A percentile compares a stretch with the other conserved stretches of the same genome.
Evolutionary conservation across 1,140 invertebrate species (phyloP).

Genomic region (Drepana arcuata): DNA sequence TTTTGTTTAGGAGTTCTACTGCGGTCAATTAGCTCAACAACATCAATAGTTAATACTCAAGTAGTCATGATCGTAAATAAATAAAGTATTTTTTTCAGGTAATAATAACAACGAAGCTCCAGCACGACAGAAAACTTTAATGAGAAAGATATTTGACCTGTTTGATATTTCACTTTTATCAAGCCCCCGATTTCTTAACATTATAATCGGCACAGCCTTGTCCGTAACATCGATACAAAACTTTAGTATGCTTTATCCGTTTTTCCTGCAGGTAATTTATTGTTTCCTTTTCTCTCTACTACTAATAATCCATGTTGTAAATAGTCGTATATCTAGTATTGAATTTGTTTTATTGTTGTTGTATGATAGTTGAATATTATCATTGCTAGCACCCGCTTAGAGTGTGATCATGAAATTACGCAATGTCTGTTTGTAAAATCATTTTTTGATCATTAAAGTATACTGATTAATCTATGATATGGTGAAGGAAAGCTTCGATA

Average conservation of each 20-base stretch:
- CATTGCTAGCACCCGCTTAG: no score
- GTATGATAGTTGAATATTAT: no score
- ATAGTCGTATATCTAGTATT: no score
- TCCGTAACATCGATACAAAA: conserved; percentile 79
- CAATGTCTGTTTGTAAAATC: no score
- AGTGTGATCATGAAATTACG: no score
- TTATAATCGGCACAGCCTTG: conserved; percentile 76
- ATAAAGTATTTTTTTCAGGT: conserved; percentile 30
- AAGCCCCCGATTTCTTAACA: conserved; percentile 74
- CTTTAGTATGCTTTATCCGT: conserved; percentile 79
- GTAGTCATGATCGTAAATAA: conserved; percentile 29
- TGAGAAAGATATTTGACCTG: conserved; percentile 59
- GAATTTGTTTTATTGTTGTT: no score
- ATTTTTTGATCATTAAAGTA: no score
- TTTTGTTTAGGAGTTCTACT: no score
- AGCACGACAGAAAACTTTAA: conserved; percentile 25
- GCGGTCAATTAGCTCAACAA: no score
- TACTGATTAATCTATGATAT: no score
- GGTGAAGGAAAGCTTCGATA: no score
- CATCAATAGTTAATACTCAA: conserved; percentile 17
- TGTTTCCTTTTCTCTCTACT: neutral
- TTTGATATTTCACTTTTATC: conserved; percentile 76
- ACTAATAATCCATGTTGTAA: no score
- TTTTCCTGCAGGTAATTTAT: conserved; percentile 73
- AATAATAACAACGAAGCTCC: conserved; percentile 12